These are phyloP conservation scores for Salmo trutta DNA, from an alignment of 2,797 vertebrate genomes.

Conservation along the genomic window DNA sequence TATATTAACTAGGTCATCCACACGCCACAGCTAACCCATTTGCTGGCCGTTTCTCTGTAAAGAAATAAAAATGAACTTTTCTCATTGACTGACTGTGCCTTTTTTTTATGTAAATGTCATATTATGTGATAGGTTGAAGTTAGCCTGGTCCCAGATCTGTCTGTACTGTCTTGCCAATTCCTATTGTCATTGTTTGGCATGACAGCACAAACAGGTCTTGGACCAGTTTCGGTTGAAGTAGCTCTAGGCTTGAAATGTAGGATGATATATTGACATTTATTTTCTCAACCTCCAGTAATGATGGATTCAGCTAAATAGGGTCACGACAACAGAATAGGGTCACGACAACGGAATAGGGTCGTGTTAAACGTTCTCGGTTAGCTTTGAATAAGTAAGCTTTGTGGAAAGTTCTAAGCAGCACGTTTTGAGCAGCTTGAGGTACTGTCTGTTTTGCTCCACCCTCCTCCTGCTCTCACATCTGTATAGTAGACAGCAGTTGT, in stretches of 20 bases:
- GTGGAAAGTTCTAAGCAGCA: conserved; percentile 17
- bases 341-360: too few relatives aligned
- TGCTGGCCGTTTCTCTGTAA: conserved; percentile 78
- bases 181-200: not conserved
- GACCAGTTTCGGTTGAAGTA: not conserved
- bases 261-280: not conserved
- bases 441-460: conserved; percentile 27
- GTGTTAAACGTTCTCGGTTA: not conserved
- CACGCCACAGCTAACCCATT: conserved; percentile 90
- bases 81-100: conserved; percentile 54
- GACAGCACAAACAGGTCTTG: not conserved
- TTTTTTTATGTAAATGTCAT: conserved; percentile 30
- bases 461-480: conserved; percentile 41
- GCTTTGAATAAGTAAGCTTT: not conserved
- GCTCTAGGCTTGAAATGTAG: not conserved
- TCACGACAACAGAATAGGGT: not conserved
- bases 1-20: conserved; percentile 83
- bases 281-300: not conserved
- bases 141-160: not conserved
- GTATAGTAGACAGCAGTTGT: conserved; percentile 45
- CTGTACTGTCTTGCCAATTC: not conserved
- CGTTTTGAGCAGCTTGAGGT: conserved; percentile 9
- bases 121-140: not conserved
- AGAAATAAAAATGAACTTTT: conserved; percentile 67
- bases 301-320: not conserved